Base-by-base conservation (phyloP, 2,888 invertebrate genomes). In the Polydrusus cervinus region DNA sequence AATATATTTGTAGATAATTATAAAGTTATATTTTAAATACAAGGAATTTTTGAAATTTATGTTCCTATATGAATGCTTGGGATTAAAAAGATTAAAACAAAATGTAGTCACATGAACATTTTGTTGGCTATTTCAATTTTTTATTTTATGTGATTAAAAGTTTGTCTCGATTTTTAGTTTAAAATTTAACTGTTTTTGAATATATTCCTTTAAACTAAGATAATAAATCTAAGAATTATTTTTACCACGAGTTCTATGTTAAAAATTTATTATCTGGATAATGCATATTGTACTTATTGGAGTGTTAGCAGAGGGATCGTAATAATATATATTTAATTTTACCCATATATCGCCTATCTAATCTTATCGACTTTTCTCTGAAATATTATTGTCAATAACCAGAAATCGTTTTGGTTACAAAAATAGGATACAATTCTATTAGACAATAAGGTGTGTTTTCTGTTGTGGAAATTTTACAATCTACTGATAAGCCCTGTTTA, bases 321-420 rank as follows among this genome's bases (percentile, higher is more conserved):
- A 38, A 60, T 60, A 38, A 38, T 60, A 60, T 57, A 18, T 60
- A 38, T 60, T 60, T 60, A 60, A 38, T 60, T 55, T 60, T 60
- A 60, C 34, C 57, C 57, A 60, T 38, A 18, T 10, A 0, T 9
- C 14, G 0, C n/a, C n/a, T 55, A 60, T 60, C 57, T 60, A 60
- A 60, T 60, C 57, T 60, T 60, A 60, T 60, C 57, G 18, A 18
- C 18, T 60, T 38, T 60, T 60, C 57, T 60, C 57, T 6, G 38
- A 60, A 60, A 60, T 38, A 18, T 38, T 11, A 11, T 38, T 60
- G 57, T 60, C 38, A 60, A 60, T 60, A 60, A 38, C 11, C 38
- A 60, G 25, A 25, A 53, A 34, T 9, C 16, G 5, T 8, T 11
- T 14, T 16, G 3, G 9, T 9, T 18, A 38, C 34, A 60, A 38